Percentiles rank a stretch among this genome's conserved stretches.
phyloP scores from a whole-genome alignment of 2,888 invertebrate species.

The Lepeophtheirus nordmannii region DNA sequence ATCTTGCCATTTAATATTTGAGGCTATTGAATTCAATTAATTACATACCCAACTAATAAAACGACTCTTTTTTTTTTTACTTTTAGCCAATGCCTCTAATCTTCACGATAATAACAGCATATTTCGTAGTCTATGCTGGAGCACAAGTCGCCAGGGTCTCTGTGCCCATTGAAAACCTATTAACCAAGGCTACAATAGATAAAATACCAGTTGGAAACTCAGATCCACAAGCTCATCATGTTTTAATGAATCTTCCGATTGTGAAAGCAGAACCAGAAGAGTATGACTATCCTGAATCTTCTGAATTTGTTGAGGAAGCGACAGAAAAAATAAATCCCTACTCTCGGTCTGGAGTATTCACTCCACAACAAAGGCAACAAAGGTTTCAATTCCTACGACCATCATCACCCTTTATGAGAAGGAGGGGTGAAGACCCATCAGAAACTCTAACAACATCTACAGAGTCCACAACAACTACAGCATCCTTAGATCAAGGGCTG shows the following conservation, averaged over 20 bases:
- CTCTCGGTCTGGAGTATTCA: neutral
- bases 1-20: too few relatives aligned
- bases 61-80: neutral
- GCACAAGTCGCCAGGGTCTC: neutral
- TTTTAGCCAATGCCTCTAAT: neutral
- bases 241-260: neutral
- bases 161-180: neutral
- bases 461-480: neutral
- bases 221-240: neutral
- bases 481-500: neutral
- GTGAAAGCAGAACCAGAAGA: conserved; percentile 3
- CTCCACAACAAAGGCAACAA: neutral
- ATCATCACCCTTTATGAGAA: neutral
- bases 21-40: too few relatives aligned
- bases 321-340: neutral
- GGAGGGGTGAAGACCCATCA: neutral
- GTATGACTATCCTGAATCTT: neutral
- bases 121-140: neutral
- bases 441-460: neutral
- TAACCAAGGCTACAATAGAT: neutral
- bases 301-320: neutral
- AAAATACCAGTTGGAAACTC: neutral
- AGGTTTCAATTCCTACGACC: neutral
- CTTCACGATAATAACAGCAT: neutral
- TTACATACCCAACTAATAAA: neutral